phyloP scores from a whole-genome alignment of 2,888 invertebrate species.

The Xylota segnis region DNA sequence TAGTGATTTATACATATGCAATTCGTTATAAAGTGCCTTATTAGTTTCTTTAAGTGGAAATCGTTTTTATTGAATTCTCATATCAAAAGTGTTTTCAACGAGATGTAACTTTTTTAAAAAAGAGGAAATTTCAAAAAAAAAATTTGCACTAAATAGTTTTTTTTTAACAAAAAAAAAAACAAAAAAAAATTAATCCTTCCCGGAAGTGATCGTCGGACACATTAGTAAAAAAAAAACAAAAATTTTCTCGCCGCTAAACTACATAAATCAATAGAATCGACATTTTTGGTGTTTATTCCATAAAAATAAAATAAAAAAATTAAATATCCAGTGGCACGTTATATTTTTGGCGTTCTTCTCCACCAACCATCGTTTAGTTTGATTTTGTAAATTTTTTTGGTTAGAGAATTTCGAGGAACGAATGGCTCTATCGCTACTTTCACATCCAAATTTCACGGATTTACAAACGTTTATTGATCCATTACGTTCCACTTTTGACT shows the following conservation, averaged over 20 bases:
- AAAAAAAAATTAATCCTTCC: slow-evolving; percentile 71
- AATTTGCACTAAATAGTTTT: slow-evolving; percentile 65
- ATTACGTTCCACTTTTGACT: slow-evolving; percentile 78
- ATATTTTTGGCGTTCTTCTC: no score
- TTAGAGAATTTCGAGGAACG: slow-evolving; percentile 76
- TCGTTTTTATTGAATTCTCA: slow-evolving; percentile 29
- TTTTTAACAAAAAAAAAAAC: slow-evolving; percentile 22
- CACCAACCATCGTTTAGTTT: background rate
- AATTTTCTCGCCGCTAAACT: slow-evolving; percentile 59
- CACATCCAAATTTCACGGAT: slow-evolving; percentile 83
- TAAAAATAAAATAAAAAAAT: slow-evolving; percentile 6
- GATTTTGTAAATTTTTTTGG: slow-evolving; percentile 20
- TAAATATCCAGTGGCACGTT: background rate
- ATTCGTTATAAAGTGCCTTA: slow-evolving; percentile 63
- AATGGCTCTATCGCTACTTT: slow-evolving; percentile 84
- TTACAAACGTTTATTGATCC: slow-evolving; percentile 83
- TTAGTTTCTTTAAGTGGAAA: slow-evolving; percentile 45
- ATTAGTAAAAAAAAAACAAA: background rate
- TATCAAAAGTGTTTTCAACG: slow-evolving; percentile 16
- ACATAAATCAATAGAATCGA: slow-evolving; percentile 22
- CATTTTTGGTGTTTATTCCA: slow-evolving; percentile 42
- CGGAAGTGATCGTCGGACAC: slow-evolving; percentile 48
- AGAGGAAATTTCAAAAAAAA: slow-evolving; percentile 17
- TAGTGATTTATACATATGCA: slow-evolving; percentile 31
- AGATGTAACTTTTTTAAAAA: slow-evolving; percentile 67